phyloP scores from a whole-genome alignment of 2,797 vertebrate genomes.

The Melanotaenia maccullochi region DNA sequence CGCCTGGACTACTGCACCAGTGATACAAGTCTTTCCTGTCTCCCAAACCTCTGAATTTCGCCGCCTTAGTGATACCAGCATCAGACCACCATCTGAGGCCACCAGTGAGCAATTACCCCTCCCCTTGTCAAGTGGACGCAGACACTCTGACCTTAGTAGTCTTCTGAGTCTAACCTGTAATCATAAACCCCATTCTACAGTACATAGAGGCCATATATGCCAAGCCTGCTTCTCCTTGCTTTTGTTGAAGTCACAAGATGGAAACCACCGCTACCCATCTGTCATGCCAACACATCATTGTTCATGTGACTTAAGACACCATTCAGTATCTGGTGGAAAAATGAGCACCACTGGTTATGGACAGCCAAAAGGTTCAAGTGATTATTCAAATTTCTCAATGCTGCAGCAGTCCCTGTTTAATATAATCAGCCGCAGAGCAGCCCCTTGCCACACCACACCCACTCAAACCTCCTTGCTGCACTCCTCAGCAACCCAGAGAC shows the following conservation, averaged over 20 bases:
- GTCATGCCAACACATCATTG: constrained; percentile 43
- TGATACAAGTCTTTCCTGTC: constrained; percentile 43
- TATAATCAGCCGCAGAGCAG: constrained; percentile 78
- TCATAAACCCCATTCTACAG: constrained; percentile 47
- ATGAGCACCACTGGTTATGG: constrained; percentile 23
- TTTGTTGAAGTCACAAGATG: constrained; percentile 56
- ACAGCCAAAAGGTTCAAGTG: constrained; percentile 59
- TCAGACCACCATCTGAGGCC: constrained; percentile 33
- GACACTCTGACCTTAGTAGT: constrained; percentile 78
- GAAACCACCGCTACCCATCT: constrained; percentile 3
- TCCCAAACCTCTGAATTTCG: constrained; percentile 56
- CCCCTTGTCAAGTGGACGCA: constrained; percentile 54
- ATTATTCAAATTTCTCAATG: constrained; percentile 77
- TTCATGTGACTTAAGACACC: constrained; percentile 50
- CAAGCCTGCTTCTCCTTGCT: constrained; percentile 71
- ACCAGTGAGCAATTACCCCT: constrained; percentile 20
- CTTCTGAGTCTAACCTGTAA: constrained; percentile 65
- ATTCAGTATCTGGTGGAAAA: constrained; percentile 30
- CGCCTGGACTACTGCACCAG: constrained; percentile 21
- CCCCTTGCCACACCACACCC: constrained; percentile 41
- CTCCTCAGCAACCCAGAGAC: constrained; percentile 37
- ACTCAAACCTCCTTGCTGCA: constrained; percentile 39
- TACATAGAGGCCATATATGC: constrained; percentile 59
- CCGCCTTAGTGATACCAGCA: constrained; percentile 73
- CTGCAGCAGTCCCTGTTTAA: constrained; percentile 82